A percentile compares a stretch with the other conserved stretches of the same genome.
Conservation (phyloP, 2,113 vertebrate genomes). For the Bolborhynchus lineola region DNA sequence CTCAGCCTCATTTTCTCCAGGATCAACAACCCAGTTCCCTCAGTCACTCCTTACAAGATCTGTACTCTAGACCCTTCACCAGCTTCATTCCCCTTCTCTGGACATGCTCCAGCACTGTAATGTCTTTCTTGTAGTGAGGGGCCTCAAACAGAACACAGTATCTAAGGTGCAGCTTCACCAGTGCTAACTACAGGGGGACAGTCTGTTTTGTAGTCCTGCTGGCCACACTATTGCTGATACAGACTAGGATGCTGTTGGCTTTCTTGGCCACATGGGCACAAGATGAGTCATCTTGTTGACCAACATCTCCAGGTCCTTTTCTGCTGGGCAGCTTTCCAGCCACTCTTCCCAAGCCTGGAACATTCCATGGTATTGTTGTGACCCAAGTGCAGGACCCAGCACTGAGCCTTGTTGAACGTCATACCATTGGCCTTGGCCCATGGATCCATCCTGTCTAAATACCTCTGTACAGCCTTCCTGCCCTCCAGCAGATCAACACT, state of each 20-base stretch:
- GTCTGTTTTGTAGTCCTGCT: not conserved
- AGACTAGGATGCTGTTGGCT: not conserved
- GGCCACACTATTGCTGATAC: not conserved
- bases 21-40: not conserved
- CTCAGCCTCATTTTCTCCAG: not conserved
- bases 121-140: not conserved
- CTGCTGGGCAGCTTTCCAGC: not conserved
- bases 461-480: not conserved
- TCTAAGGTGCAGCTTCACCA: not conserved
- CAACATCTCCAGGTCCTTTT: not conserved
- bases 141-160: not conserved
- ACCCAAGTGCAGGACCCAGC: not conserved
- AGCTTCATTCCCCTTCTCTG: not conserved
- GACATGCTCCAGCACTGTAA: not conserved
- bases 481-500: not conserved
- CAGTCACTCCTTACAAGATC: not conserved
- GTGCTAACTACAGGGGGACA: not conserved
- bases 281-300: not conserved
- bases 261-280: not conserved
- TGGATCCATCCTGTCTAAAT: not conserved
- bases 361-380: not conserved
- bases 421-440: not conserved
- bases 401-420: not conserved
- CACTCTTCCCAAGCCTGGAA: no score
- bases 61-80: not conserved